phyloP scores from a whole-genome alignment of 2,888 invertebrate genomes.

The Coelogynopora nodosa region DNA sequence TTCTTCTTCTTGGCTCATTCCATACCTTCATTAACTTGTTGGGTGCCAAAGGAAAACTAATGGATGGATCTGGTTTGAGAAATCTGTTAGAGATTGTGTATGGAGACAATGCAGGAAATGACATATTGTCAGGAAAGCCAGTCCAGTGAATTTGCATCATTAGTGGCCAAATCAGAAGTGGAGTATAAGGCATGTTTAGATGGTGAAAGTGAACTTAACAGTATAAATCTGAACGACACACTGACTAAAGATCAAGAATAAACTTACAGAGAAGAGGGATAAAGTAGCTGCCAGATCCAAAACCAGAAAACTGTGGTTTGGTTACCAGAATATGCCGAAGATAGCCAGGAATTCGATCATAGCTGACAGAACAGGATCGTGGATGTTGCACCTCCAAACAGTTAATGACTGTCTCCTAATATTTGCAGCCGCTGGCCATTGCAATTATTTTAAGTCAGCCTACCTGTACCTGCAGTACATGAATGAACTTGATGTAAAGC shows the following conservation, averaged over 20 bases:
- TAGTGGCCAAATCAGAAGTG: slow-evolving; percentile 39
- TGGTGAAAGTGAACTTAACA: not conserved
- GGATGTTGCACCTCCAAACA: slow-evolving; percentile 39
- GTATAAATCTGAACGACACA: slow-evolving; percentile 17
- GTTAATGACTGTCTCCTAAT: slow-evolving; percentile 45
- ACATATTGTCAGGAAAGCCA: slow-evolving; percentile 42
- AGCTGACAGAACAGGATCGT: slow-evolving; percentile 47
- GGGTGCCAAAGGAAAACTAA: slow-evolving; percentile 37
- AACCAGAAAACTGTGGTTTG: slow-evolving; percentile 45
- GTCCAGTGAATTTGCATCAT: slow-evolving; percentile 41
- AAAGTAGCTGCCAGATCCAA: slow-evolving; percentile 40
- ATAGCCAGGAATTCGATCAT: slow-evolving; percentile 42
- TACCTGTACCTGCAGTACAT: slow-evolving; percentile 46
- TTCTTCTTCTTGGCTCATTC: slow-evolving; percentile 32
- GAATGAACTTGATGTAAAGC: slow-evolving; percentile 34
- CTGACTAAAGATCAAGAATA: not conserved
- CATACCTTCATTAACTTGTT: slow-evolving; percentile 41
- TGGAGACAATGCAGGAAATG: slow-evolving; percentile 40
- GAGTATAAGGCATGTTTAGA: slow-evolving; percentile 19
- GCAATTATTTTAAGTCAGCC: slow-evolving; percentile 46
- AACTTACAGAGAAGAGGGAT: slow-evolving; percentile 30
- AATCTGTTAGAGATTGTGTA: slow-evolving; percentile 35
- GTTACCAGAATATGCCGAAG: slow-evolving; percentile 44
- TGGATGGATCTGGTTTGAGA: slow-evolving; percentile 38
- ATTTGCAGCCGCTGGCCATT: slow-evolving; percentile 47